These are phyloP conservation scores for Apis cerana DNA, from an alignment of 1,140 invertebrate species.

Conservation along the genomic window DNA sequence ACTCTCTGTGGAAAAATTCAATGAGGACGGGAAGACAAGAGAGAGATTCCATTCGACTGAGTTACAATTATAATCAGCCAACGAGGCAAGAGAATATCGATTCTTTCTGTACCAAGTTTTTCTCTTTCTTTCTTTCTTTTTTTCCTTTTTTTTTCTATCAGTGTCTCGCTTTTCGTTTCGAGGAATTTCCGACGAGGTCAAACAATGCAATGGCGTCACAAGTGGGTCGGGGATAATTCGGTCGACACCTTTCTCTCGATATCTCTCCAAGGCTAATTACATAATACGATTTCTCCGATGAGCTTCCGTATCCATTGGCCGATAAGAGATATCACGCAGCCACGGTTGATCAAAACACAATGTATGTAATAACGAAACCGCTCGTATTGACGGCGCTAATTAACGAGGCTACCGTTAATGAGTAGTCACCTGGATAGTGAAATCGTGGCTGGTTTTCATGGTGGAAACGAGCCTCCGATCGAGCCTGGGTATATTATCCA, in stretches of 20 bases:
- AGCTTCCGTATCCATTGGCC: constrained; percentile 48
- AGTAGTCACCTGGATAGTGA: constrained; percentile 30
- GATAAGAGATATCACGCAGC: constrained; percentile 49
- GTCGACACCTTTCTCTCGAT: constrained; percentile 51
- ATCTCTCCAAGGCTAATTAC: constrained; percentile 50
- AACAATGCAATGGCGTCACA: constrained; percentile 49
- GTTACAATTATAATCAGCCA: constrained; percentile 34
- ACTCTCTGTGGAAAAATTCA: constrained; percentile 23
- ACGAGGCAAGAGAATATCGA: background rate
- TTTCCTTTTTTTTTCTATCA: background rate
- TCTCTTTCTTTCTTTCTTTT: background rate
- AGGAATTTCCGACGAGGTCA: constrained; percentile 50
- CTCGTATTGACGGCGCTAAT: constrained; percentile 48
- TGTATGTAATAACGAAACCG: constrained; percentile 42
- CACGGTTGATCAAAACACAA: constrained; percentile 59
- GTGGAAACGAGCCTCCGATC: background rate
- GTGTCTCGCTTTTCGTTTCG: background rate
- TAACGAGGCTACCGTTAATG: constrained; percentile 56
- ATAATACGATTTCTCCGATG: constrained; percentile 47
- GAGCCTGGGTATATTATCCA: background rate
- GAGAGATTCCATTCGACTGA: constrained; percentile 42
- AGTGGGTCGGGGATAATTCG: constrained; percentile 50
- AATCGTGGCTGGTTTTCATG: background rate
- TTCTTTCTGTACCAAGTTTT: no score
- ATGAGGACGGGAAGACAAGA: constrained; percentile 14